phyloP scores from a whole-genome alignment of 2,888 invertebrate species.

The Erebia epiphron region DNA sequence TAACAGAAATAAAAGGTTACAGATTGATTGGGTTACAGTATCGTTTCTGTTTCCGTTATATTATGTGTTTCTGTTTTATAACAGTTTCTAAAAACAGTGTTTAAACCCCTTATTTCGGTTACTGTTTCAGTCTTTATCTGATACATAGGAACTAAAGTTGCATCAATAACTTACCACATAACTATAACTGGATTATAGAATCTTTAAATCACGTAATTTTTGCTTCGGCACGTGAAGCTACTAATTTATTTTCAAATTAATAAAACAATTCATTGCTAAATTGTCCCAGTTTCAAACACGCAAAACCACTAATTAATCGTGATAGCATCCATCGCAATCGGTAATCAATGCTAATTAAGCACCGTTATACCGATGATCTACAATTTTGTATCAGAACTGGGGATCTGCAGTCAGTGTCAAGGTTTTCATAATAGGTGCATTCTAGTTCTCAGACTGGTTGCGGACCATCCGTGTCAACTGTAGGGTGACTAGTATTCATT shows the following conservation, averaged over 20 bases:
- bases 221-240: neutral
- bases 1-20: no score
- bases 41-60: no score
- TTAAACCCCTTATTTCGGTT: no score
- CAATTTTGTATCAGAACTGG: slow-evolving; percentile 9
- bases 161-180: no score
- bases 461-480: slow-evolving; percentile 26
- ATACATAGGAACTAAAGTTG: no score
- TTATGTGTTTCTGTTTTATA: no score
- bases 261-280: neutral
- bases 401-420: slow-evolving; percentile 29
- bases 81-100: no score
- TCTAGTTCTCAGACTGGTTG: slow-evolving; percentile 28
- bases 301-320: neutral
- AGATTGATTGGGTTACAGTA: no score
- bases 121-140: no score
- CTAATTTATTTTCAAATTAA: no score
- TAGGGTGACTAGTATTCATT: slow-evolving; percentile 11
- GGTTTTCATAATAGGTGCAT: slow-evolving; percentile 20
- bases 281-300: neutral
- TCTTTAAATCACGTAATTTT: no score
- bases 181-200: no score
- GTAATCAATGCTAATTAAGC: neutral
- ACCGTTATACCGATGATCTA: neutral
- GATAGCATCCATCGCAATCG: neutral